Evolutionary conservation across 2,888 invertebrate species (phyloP).

Genomic region (Eledona agricola): DNA sequence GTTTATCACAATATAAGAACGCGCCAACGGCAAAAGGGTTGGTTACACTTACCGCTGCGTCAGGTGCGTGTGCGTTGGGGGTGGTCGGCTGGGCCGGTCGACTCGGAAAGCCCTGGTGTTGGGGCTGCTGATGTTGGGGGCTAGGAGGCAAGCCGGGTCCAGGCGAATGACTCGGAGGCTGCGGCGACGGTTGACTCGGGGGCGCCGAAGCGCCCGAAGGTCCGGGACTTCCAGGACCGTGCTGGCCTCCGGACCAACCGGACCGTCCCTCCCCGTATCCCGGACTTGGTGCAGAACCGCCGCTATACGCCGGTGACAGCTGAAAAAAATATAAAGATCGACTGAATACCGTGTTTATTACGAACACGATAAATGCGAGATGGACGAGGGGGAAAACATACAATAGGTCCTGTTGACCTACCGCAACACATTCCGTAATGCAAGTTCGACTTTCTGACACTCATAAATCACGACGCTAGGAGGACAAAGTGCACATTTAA

Average conservation of each 20-base stretch:
- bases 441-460: constrained; percentile 38
- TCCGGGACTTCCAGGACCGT: constrained; percentile 56
- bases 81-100: constrained; percentile 80
- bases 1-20: constrained; percentile 37
- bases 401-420: constrained; percentile 35
- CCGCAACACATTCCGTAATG: constrained; percentile 37
- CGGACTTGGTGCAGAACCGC: constrained; percentile 57
- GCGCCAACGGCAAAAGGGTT: constrained; percentile 3
- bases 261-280: constrained; percentile 58
- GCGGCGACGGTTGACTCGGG: constrained; percentile 61
- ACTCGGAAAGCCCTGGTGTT: constrained; percentile 70
- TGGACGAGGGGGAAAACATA: constrained; percentile 19
- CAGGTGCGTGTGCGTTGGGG: constrained; percentile 80
- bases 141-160: constrained; percentile 68
- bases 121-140: constrained; percentile 65
- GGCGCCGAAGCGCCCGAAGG: constrained; percentile 55
- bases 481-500: constrained; percentile 36
- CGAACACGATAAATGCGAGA: constrained; percentile 22
- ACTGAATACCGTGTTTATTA: constrained; percentile 1
- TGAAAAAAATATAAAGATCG: constrained; percentile 44
- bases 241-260: constrained; percentile 59
- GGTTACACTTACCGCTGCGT: constrained; percentile 72
- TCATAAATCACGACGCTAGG: constrained; percentile 33
- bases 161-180: constrained; percentile 61
- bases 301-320: constrained; percentile 59